Conservation (phyloP, 2,797 vertebrate species). For the Fistularia tabacaria region DNA sequence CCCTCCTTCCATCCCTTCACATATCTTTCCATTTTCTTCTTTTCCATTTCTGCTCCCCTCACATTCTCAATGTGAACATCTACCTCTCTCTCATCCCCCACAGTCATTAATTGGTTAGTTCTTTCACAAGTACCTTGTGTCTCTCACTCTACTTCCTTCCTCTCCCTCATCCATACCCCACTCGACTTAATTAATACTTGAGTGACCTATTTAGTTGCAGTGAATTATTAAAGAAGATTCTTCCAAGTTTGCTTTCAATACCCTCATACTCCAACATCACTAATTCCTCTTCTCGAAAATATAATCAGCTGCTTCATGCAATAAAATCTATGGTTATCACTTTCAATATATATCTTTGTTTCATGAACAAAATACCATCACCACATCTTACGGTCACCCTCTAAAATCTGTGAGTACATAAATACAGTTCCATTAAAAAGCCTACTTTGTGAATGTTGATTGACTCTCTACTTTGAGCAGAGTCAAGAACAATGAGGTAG, state of each 20-base stretch:
- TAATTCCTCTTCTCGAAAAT: slow-evolving; percentile 7
- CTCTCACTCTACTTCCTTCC: slow-evolving; percentile 8
- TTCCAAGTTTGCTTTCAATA: slow-evolving; percentile 23
- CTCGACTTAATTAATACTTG: slow-evolving; percentile 58
- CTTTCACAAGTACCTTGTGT: slow-evolving; percentile 7
- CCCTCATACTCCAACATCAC: slow-evolving; percentile 22
- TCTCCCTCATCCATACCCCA: slow-evolving; percentile 12
- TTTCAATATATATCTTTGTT: background rate
- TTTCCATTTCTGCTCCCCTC: background rate
- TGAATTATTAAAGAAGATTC: slow-evolving; percentile 51
- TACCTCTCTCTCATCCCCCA: background rate
- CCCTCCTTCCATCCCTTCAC: background rate
- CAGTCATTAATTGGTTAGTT: background rate
- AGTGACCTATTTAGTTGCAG: slow-evolving; percentile 61
- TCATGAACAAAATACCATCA: background rate
- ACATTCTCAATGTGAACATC: slow-evolving; percentile 16
- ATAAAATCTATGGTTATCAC: background rate
- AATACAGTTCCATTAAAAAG: no score
- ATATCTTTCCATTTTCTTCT: background rate
- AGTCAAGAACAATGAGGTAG: no score
- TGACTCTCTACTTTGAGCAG: no score
- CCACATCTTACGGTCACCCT: no score
- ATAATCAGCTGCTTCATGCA: background rate
- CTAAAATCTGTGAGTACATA: no score
- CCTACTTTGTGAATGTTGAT: no score